Conservation (phyloP, 30 jellyfish, hydroid and myxozoan genomes). For the Turritopsis dohrnii region DNA sequence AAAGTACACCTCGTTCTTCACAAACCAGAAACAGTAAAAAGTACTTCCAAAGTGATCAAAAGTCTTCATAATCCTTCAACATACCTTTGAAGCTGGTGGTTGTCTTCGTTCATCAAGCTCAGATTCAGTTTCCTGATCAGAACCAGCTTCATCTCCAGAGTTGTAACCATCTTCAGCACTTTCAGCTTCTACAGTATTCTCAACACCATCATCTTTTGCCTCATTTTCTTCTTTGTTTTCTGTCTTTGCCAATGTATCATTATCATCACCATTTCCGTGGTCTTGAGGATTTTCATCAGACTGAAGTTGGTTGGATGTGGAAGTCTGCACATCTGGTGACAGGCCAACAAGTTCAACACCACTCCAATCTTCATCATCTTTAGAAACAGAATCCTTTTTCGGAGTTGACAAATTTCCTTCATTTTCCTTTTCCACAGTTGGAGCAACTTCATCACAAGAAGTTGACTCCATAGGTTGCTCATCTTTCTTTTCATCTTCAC, state of each 20-base stretch:
- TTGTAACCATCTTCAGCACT: constrained; percentile 7
- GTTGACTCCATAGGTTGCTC: not conserved
- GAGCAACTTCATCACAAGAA: not conserved
- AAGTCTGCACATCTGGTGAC: not conserved
- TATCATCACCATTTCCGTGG: not conserved
- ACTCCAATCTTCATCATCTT: constrained; percentile 14
- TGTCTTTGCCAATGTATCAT: not conserved
- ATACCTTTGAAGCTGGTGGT: not conserved
- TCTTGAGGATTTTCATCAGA: not conserved
- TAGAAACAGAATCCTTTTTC: not conserved
- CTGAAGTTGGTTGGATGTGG: not conserved
- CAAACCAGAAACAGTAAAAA: too few relatives aligned
- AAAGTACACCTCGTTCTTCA: too few relatives aligned
- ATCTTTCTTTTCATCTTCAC: not conserved
- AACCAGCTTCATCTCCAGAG: constrained; percentile 3
- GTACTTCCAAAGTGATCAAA: too few relatives aligned
- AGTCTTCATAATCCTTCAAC: too few relatives aligned
- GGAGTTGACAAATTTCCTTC: not conserved
- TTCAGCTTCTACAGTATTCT: not conserved
- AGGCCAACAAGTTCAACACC: constrained; percentile 17
- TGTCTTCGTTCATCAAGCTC: constrained; percentile 10
- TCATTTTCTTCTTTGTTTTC: not conserved
- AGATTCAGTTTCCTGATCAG: not conserved
- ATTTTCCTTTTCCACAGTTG: not conserved
- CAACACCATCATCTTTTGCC: not conserved